phyloP scores from a whole-genome alignment of 2,888 invertebrate species.

The Hirtodrosophila cameraria region DNA sequence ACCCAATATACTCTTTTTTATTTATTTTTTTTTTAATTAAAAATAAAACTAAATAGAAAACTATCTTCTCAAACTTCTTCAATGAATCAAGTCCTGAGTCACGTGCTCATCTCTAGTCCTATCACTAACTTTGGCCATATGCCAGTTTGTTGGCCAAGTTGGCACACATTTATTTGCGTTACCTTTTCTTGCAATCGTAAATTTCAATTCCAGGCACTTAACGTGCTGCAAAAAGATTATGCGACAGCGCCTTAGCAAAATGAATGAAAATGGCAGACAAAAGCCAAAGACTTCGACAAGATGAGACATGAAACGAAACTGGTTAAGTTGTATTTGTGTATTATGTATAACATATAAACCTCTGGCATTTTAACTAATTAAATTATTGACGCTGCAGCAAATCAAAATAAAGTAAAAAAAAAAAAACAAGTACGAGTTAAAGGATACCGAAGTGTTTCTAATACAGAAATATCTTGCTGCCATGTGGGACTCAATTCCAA shows the following conservation, averaged over 20 bases:
- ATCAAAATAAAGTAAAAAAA: slow-evolving; percentile 33
- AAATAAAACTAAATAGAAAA: too few species aligned
- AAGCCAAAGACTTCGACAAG: slow-evolving; percentile 25
- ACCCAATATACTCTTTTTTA: too few species aligned
- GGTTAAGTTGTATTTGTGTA: slow-evolving; percentile 27
- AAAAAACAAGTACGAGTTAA: slow-evolving; percentile 12
- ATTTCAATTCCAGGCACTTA: slow-evolving; percentile 77
- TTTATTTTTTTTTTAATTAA: too few species aligned
- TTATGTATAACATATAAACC: too few species aligned
- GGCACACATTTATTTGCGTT: slow-evolving; percentile 71
- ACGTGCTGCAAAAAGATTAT: slow-evolving; percentile 69
- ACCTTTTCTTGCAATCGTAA: slow-evolving; percentile 71
- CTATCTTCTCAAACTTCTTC: too few species aligned
- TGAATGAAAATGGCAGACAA: slow-evolving; percentile 69
- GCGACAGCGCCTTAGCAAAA: slow-evolving; percentile 65
- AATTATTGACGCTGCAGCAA: slow-evolving; percentile 61
- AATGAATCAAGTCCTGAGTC: background rate
- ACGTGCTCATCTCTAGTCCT: background rate
- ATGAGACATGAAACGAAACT: slow-evolving; percentile 14
- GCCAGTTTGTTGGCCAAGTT: slow-evolving; percentile 47
- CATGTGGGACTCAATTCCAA: slow-evolving; percentile 66
- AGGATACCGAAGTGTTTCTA: slow-evolving; percentile 52
- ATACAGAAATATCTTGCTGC: slow-evolving; percentile 40
- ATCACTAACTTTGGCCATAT: slow-evolving; percentile 1
- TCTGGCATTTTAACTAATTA: slow-evolving; percentile 67